These are phyloP conservation scores for Acanthisitta chloris DNA, from an alignment of 2,113 vertebrate species.

Conservation along the genomic window DNA sequence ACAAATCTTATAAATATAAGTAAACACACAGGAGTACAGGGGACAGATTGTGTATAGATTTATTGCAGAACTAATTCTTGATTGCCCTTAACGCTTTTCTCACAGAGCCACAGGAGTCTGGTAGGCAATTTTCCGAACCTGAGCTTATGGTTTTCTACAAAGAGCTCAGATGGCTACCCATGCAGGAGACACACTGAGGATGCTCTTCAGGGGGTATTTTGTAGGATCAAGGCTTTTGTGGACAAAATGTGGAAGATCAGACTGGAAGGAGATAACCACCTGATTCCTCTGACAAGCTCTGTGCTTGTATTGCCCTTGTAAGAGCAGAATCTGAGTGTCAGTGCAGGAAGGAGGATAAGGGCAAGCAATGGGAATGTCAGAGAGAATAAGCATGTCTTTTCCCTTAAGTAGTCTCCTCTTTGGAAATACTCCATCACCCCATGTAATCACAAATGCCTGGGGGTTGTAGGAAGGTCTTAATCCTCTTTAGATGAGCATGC, in stretches of 20 bases:
- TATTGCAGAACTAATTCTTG: constrained; percentile 51
- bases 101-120: neutral
- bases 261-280: neutral
- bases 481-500: neutral
- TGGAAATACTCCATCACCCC: neutral
- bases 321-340: neutral
- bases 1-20: constrained; percentile 60
- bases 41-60: constrained; percentile 37
- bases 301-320: neutral
- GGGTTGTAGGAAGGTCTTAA: neutral
- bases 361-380: neutral
- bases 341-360: neutral
- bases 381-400: neutral
- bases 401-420: neutral
- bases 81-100: constrained; percentile 25
- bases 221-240: neutral
- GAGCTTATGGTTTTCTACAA: neutral
- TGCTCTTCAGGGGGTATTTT: neutral
- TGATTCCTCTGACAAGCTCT: neutral
- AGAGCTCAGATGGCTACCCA: neutral
- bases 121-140: neutral
- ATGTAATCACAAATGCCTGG: neutral
- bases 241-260: neutral
- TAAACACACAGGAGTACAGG: constrained; percentile 38
- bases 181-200: neutral